These are phyloP conservation scores for Tuta absoluta DNA, from an alignment of 2,888 invertebrate species.

Conservation along the genomic window DNA sequence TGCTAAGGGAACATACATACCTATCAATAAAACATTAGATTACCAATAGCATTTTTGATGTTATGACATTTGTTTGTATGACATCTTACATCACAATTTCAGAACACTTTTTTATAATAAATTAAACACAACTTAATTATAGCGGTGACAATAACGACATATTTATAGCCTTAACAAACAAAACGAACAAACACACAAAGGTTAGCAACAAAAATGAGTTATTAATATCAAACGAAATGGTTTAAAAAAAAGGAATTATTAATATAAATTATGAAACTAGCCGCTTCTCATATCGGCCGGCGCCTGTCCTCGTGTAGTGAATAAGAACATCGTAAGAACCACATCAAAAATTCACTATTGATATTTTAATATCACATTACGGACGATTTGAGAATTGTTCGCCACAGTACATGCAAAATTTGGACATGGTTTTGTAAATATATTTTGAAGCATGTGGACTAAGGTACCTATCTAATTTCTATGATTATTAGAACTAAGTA, in stretches of 20 bases:
- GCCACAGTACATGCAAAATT: constrained; percentile 41
- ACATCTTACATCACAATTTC: background rate
- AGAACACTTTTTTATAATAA: background rate
- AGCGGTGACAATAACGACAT: constrained; percentile 75
- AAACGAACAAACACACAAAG: background rate
- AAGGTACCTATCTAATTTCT: too few relatives aligned
- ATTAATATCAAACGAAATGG: constrained; percentile 7
- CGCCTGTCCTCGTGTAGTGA: constrained; percentile 67
- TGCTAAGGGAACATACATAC: too few relatives aligned
- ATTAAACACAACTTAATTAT: constrained; percentile 20
- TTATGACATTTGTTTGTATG: background rate
- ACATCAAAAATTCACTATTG: constrained; percentile 59
- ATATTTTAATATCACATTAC: constrained; percentile 42
- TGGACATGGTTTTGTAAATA: constrained; percentile 36
- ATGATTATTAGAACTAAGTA: too few relatives aligned
- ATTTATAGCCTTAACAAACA: constrained; percentile 30
- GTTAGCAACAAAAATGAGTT: constrained; percentile 2
- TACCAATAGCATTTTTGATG: background rate
- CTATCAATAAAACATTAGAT: background rate
- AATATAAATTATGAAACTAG: constrained; percentile 70
- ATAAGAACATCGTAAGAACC: constrained; percentile 50
- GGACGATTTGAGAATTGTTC: constrained; percentile 47
- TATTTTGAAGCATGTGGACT: background rate
- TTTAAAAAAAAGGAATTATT: constrained; percentile 48
- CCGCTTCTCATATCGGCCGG: constrained; percentile 60